These are phyloP conservation scores for Brachyopa scutellaris DNA, from an alignment of 2,888 invertebrate genomes.

Conservation along the genomic window DNA sequence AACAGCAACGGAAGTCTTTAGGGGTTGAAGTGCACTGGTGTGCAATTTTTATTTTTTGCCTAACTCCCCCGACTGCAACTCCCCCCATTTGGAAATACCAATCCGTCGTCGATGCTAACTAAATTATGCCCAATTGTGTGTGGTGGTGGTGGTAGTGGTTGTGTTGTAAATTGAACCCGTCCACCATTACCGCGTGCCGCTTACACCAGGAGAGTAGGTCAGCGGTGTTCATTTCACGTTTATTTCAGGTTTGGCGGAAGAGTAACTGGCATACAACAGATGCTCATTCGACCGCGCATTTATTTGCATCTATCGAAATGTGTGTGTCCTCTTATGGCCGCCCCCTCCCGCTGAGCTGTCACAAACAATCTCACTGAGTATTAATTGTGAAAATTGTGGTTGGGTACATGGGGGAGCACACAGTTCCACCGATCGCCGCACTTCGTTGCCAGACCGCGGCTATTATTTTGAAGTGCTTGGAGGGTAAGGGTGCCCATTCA, in stretches of 20 bases:
- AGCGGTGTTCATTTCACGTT: slow-evolving; percentile 52
- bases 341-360: neutral
- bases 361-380: slow-evolving; percentile 33
- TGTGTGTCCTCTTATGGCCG: slow-evolving; percentile 4
- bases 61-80: neutral
- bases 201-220: slow-evolving; percentile 34
- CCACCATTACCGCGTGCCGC: neutral
- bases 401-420: neutral
- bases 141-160: too few relatives aligned
- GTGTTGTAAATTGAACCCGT: slow-evolving; percentile 31
- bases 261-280: slow-evolving; percentile 22
- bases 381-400: slow-evolving; percentile 45
- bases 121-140: slow-evolving; percentile 42
- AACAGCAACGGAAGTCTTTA: neutral
- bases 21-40: slow-evolving; percentile 2
- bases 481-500: neutral
- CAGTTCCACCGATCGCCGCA: neutral
- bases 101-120: slow-evolving; percentile 16
- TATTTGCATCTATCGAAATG: slow-evolving; percentile 34
- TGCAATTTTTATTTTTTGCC: slow-evolving; percentile 30
- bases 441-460: slow-evolving; percentile 24
- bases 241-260: slow-evolving; percentile 35
- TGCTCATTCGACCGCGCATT: slow-evolving; percentile 54
- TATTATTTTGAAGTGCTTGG: slow-evolving; percentile 1
- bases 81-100: neutral